These are phyloP conservation scores for Scaeva pyrastri DNA, from an alignment of 2,888 invertebrate species.

Conservation along the genomic window DNA sequence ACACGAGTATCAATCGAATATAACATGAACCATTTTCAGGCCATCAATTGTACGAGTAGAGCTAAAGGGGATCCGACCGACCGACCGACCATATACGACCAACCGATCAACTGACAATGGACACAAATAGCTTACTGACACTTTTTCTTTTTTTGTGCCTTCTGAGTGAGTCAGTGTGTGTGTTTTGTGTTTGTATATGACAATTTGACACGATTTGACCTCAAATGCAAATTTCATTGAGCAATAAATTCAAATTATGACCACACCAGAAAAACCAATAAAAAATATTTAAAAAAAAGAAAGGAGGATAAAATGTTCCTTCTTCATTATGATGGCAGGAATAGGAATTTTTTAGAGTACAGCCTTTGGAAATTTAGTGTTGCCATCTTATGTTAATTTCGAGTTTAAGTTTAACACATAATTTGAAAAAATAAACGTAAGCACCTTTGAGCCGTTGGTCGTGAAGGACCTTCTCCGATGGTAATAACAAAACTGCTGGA, in stretches of 20 bases:
- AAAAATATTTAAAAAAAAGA: slow-evolving; percentile 9
- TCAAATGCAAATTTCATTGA: slow-evolving; percentile 59
- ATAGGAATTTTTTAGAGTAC: too few species aligned
- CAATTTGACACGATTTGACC: slow-evolving; percentile 50
- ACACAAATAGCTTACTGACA: background rate
- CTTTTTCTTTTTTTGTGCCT: background rate
- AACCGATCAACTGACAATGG: too few species aligned
- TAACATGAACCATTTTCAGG: slow-evolving; percentile 17
- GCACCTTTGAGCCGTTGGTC: too few species aligned
- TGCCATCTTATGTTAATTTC: background rate
- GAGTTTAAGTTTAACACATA: too few species aligned
- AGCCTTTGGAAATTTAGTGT: background rate
- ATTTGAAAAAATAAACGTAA: too few species aligned
- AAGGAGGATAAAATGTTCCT: background rate
- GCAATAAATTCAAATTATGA: slow-evolving; percentile 63
- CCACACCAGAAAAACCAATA: slow-evolving; percentile 32
- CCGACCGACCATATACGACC: background rate
- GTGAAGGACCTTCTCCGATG: too few species aligned
- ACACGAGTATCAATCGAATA: slow-evolving; percentile 15
- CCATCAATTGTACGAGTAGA: background rate
- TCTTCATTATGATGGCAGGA: background rate
- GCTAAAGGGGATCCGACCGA: too few species aligned
- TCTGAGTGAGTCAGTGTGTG: background rate
- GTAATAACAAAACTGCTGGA: too few species aligned
- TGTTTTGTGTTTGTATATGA: background rate